Conservation (phyloP, 2,888 invertebrate species). For the Octodonta nipae region DNA sequence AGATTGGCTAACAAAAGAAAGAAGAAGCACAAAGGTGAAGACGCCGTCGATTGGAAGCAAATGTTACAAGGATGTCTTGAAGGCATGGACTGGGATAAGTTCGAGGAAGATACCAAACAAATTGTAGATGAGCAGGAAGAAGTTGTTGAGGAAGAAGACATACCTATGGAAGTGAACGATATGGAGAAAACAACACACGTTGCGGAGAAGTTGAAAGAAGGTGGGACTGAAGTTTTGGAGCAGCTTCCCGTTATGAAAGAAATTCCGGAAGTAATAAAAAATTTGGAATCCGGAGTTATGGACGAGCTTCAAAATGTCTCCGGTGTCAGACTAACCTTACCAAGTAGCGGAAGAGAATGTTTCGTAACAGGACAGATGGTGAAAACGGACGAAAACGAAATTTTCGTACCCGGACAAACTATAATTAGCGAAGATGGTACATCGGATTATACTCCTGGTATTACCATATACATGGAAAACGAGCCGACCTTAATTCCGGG, state of each 20-base stretch:
- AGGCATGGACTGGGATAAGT: constrained; percentile 44
- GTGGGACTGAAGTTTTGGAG: constrained; percentile 39
- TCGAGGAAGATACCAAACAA: constrained; percentile 58
- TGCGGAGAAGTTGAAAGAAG: constrained; percentile 43
- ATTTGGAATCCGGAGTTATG: constrained; percentile 45
- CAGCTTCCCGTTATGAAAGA: constrained; percentile 48
- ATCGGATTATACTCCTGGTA: constrained; percentile 63
- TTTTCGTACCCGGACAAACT: constrained; percentile 53
- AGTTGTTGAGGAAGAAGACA: constrained; percentile 29
- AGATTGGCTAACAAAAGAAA: constrained; percentile 29
- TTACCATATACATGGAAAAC: constrained; percentile 59
- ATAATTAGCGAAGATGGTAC: constrained; percentile 57
- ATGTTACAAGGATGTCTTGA: constrained; percentile 47
- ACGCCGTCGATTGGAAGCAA: constrained; percentile 26
- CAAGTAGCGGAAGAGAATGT: constrained; percentile 49
- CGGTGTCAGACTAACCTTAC: constrained; percentile 39
- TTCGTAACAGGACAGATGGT: constrained; percentile 70
- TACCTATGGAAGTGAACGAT: constrained; percentile 40
- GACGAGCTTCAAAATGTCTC: constrained; percentile 48
- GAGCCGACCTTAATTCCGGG: constrained; percentile 69
- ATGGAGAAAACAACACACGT: constrained; percentile 47
- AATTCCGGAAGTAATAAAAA: constrained; percentile 47
- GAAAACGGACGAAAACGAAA: constrained; percentile 39
- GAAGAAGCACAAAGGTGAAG: constrained; percentile 30
- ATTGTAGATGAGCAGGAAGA: constrained; percentile 51